Conservation (phyloP, 2,888 invertebrate species). For the Platypus cylindrus region DNA sequence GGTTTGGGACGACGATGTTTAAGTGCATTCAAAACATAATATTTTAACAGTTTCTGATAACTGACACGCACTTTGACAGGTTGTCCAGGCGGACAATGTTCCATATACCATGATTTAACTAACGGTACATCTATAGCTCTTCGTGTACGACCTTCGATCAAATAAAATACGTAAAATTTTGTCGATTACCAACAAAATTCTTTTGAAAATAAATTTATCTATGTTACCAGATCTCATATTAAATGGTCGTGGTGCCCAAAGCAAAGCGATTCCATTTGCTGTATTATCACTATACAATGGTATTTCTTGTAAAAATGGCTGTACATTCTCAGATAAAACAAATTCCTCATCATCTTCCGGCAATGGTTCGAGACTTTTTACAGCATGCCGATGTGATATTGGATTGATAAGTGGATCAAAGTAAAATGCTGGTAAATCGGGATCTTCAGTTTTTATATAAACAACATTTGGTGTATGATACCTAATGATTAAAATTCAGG, state of each 20-base stretch:
- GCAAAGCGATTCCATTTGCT: constrained; percentile 90
- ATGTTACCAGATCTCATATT: constrained; percentile 86
- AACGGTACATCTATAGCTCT: constrained; percentile 95
- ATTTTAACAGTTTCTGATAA: constrained; percentile 96
- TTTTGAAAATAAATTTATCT: neutral
- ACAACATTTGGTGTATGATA: constrained; percentile 99
- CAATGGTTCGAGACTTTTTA: constrained; percentile 68
- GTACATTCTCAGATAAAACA: constrained; percentile 76
- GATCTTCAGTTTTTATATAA: constrained; percentile 99
- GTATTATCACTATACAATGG: constrained; percentile 98
- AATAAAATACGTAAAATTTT: neutral
- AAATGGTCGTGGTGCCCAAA: constrained; percentile 98
- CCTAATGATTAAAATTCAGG: constrained; percentile 43
- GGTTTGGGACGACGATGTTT: constrained; percentile 97
- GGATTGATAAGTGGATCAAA: constrained; percentile 99
- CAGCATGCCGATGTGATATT: constrained; percentile 86
- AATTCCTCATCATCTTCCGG: constrained; percentile 94
- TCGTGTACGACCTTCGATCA: constrained; percentile 60
- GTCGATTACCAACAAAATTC: neutral
- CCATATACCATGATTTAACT: constrained; percentile 95
- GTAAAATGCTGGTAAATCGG: constrained; percentile 98
- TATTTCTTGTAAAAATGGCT: constrained; percentile 87
- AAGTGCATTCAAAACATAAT: constrained; percentile 93
- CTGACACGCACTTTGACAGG: constrained; percentile 99
- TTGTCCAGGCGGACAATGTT: constrained; percentile 87